Conservation (phyloP, 2,888 invertebrate species). For the Pasiphila rectangulata region DNA sequence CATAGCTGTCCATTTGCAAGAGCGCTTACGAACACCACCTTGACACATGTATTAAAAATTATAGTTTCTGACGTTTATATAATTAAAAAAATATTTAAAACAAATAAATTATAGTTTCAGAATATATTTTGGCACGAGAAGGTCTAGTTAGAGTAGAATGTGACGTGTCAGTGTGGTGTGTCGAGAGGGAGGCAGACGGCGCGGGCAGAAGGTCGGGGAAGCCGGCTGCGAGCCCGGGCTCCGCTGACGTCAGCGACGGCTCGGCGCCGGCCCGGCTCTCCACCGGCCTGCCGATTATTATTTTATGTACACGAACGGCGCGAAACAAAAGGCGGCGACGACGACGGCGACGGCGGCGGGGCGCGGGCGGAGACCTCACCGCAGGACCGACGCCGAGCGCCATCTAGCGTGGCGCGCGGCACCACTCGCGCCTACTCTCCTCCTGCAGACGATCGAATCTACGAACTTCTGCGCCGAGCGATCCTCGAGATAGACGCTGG, state of each 20-base stretch:
- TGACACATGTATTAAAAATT: conserved; percentile 15
- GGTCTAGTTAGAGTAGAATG: conserved; percentile 62
- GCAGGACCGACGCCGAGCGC: conserved; percentile 78
- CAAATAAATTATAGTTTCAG: conserved; percentile 44
- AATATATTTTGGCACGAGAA: conserved; percentile 62
- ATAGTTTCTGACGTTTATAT: conserved; percentile 7
- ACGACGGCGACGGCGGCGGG: conserved; percentile 54
- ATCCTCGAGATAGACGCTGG: conserved; percentile 50
- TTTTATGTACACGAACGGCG: conserved; percentile 73
- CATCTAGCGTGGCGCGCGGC: conserved; percentile 76
- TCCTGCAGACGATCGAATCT: conserved; percentile 78
- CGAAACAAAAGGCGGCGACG: conserved; percentile 73
- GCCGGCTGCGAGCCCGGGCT: conserved; percentile 71
- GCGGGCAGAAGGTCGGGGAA: conserved; percentile 76
- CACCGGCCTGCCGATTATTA: conserved; percentile 75
- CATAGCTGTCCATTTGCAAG: conserved; percentile 47
- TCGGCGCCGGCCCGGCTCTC: conserved; percentile 71
- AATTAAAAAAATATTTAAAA: conserved; percentile 10
- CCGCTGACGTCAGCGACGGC: conserved; percentile 78
- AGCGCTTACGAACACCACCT: conserved; percentile 32
- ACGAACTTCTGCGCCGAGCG: conserved; percentile 62
- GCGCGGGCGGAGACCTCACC: conserved; percentile 76
- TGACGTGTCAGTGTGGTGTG: conserved; percentile 66
- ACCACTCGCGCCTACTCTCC: conserved; percentile 72
- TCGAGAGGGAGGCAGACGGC: conserved; percentile 65